Evolutionary conservation across 2,888 invertebrate species (phyloP).

Genomic region (Xestia c-nigrum): DNA sequence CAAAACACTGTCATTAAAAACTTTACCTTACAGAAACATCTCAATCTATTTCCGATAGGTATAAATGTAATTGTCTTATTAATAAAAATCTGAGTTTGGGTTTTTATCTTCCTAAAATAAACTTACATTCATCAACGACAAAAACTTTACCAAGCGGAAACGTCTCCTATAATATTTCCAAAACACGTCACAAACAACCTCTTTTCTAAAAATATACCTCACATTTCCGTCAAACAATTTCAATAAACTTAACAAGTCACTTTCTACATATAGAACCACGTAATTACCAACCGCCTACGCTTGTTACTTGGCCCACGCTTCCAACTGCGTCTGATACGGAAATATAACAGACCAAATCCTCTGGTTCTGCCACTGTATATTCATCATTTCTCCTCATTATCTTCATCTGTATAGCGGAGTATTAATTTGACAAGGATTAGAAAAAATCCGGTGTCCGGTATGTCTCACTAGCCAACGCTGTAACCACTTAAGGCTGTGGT

Average conservation of each 20-base stretch:
- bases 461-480: background rate
- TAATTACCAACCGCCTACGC: background rate
- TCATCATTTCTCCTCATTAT: conserved; percentile 61
- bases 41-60: too few species aligned
- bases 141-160: background rate
- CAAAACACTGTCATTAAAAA: too few species aligned
- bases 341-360: conserved; percentile 69
- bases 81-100: too few species aligned
- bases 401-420: conserved; percentile 24
- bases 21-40: too few species aligned
- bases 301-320: conserved; percentile 19
- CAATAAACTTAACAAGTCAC: background rate
- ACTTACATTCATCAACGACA: background rate
- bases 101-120: too few species aligned
- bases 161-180: background rate
- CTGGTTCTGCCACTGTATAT: conserved; percentile 60
- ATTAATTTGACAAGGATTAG: conserved; percentile 17
- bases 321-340: conserved; percentile 56
- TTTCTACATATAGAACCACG: background rate
- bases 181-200: background rate
- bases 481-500: too few species aligned
- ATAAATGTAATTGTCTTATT: too few species aligned
- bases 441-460: background rate
- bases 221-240: background rate
- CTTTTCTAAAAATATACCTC: background rate